Conservation (phyloP, 2,888 invertebrate species). For the Sicus ferrugineus region DNA sequence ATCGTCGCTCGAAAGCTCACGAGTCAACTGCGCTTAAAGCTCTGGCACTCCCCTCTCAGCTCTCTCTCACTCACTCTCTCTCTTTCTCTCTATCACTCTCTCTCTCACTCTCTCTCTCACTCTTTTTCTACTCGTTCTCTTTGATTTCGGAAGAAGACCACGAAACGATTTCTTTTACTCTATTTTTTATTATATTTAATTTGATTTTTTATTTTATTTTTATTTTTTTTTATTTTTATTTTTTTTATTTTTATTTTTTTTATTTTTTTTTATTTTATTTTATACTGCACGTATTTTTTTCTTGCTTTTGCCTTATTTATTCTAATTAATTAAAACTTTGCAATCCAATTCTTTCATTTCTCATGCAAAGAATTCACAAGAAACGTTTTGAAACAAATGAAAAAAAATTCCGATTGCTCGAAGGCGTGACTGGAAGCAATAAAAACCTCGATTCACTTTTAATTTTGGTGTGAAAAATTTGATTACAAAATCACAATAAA, state of each 20-base stretch:
- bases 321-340: background rate
- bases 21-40: background rate
- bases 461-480: background rate
- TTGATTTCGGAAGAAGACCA: no score
- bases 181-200: background rate
- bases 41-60: no score
- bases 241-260: background rate
- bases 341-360: background rate
- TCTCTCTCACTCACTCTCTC: no score
- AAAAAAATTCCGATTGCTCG: background rate
- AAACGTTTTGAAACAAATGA: background rate
- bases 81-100: background rate
- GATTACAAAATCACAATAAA: constrained; percentile 8
- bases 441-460: background rate
- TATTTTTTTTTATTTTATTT: background rate
- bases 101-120: no score
- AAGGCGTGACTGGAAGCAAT: background rate
- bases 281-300: background rate
- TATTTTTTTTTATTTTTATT: background rate
- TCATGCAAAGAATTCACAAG: background rate
- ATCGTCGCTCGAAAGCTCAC: background rate
- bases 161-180: background rate
- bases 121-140: no score
- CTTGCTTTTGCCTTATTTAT: background rate
- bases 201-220: background rate